Evolutionary conservation across 2,113 vertebrate species (phyloP), one percentile per base, ranked within the genome.

Genomic region (Aphyosemion australe): DNA sequence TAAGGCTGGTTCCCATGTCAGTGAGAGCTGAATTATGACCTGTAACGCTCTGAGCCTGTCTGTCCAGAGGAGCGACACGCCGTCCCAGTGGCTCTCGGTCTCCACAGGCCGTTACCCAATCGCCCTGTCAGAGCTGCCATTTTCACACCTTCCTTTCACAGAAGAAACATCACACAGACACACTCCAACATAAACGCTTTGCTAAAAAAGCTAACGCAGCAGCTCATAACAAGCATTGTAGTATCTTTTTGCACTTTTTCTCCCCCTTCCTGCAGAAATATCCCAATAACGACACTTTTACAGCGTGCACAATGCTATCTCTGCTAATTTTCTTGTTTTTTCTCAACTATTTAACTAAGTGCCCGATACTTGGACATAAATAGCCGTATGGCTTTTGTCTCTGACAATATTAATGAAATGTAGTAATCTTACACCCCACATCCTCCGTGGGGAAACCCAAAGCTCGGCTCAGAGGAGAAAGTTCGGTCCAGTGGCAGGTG

Each of bases 321-420:
- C 81, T 74, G 83, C 74, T 86, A 88, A 86, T 87, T 87, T 88
- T 56, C 74, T 85, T 79, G 65, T 81, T 82, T 87, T 87, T 84
- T 69, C 71, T 41, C 50, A 74, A 63, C 73, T 73, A 72, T 90
- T 90, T 84, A 79, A 89, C 83, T 80, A 78, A 91, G 79, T 76
- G 86, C 75, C 67, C 62, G 82, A 92, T 91, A 91, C 84, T 65
- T 78, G 68, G 32, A 56, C 82, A 91, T 87, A 86, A 92, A 92
- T 90, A 84, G 89, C 66, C 42, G 68, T 56, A 49, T 69, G 81
- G 87, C 84, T 88, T 90, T 85, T 88, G 82, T 82, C 84, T 89
- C 42, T 85, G 82, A 83, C 87, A 81, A 79, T 90, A 89, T 89
- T 90, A 92, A 91, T 90, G 89, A 92, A 91, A 85, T 89, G 66